These are phyloP conservation scores for Steinernema hermaphroditum DNA, from an alignment of 2,888 invertebrate species.

Conservation along the genomic window DNA sequence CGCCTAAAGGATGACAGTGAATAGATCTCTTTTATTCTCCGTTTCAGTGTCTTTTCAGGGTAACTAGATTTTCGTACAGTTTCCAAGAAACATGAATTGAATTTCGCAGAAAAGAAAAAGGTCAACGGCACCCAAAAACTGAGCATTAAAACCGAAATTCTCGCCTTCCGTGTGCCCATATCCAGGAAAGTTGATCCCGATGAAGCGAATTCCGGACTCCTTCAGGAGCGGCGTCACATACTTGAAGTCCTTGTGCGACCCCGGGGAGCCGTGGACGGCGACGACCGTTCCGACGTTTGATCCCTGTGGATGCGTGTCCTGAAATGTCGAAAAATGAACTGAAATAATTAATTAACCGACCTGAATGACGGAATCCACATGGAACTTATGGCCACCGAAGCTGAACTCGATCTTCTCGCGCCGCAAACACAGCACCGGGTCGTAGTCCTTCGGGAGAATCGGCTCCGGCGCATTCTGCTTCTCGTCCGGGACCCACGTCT, in stretches of 20 bases:
- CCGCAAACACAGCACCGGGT: neutral
- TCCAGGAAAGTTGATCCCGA: conserved; percentile 49
- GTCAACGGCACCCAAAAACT: no score
- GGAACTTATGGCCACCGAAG: neutral
- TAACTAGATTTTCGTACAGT: no score
- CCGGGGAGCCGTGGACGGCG: conserved; percentile 43
- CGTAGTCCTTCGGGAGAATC: neutral
- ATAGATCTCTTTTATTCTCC: no score
- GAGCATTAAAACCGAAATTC: no score
- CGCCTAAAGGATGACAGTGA: no score
- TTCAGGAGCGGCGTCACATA: conserved; percentile 44
- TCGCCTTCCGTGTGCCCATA: conserved; percentile 47
- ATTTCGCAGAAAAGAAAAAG: neutral
- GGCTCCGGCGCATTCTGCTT: no score
- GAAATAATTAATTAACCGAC: neutral
- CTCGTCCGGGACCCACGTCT: no score
- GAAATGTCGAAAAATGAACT: neutral
- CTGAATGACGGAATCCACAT: conserved; percentile 4
- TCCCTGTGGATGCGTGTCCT: conserved; percentile 42
- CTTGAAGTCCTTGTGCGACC: conserved; percentile 53
- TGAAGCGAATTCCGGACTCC: conserved; percentile 41
- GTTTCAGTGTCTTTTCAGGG: no score
- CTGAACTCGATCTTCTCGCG: neutral
- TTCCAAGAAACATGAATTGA: no score
- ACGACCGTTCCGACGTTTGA: conserved; percentile 42